These are phyloP conservation scores for Byasa hedistus DNA, from an alignment of 2,888 invertebrate genomes.

Conservation along the genomic window DNA sequence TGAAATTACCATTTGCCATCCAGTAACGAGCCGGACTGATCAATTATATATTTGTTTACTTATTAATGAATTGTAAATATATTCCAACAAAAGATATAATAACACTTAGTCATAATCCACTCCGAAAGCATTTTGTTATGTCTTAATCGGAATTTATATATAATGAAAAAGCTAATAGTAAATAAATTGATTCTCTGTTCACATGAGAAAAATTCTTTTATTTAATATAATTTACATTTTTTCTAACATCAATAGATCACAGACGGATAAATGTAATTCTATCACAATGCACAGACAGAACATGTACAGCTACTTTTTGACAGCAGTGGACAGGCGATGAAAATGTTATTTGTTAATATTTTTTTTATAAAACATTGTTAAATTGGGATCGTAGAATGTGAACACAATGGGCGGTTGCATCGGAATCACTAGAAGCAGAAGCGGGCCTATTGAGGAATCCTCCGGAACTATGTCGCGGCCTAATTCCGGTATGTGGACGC, in stretches of 20 bases:
- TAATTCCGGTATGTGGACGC: conserved; percentile 84
- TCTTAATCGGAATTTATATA: not conserved
- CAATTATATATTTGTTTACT: no score
- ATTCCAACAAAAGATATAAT: no score
- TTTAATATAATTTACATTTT: not conserved
- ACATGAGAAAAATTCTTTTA: not conserved
- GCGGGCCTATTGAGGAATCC: conserved; percentile 88
- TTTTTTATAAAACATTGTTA: conserved; percentile 73
- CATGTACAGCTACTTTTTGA: conserved; percentile 70
- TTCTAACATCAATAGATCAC: not conserved
- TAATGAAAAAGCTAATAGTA: not conserved
- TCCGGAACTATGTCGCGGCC: conserved; percentile 90
- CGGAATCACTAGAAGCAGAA: conserved; percentile 89
- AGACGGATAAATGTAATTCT: not conserved
- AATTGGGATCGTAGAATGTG: conserved; percentile 73
- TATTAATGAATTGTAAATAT: no score
- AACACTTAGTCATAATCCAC: not conserved
- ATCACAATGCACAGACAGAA: conserved; percentile 50
- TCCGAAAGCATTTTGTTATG: not conserved
- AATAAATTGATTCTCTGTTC: not conserved
- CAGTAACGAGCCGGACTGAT: no score
- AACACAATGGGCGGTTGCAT: conserved; percentile 93
- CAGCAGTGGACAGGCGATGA: conserved; percentile 65
- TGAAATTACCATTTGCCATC: no score
- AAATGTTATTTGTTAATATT: conserved; percentile 74